Percentiles rank a stretch among this genome's conserved stretches.
These are phyloP conservation scores for Propithecus coquereli DNA, from an alignment of 2,113 vertebrate genomes.

Conservation along the genomic window DNA sequence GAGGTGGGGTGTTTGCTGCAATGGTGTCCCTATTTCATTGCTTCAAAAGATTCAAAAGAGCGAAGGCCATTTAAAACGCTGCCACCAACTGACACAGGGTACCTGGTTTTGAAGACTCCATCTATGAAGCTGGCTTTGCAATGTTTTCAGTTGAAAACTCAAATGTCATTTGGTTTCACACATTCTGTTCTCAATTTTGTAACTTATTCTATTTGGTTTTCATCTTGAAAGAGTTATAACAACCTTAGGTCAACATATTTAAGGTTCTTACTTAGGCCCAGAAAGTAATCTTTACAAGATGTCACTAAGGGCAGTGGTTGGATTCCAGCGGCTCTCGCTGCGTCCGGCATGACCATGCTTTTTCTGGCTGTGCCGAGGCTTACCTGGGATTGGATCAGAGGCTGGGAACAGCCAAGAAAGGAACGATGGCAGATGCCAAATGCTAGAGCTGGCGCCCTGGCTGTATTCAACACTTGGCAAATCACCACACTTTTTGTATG, in stretches of 20 bases:
- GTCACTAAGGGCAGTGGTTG: background rate
- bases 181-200: background rate
- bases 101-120: background rate
- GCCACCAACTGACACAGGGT: background rate
- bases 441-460: fast-evolving
- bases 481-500: background rate
- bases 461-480: background rate
- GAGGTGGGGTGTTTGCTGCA: fast-evolving
- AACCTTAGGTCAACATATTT: conserved; percentile 23
- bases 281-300: background rate
- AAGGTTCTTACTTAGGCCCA: background rate
- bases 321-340: background rate
- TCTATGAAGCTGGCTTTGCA: background rate
- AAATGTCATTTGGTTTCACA: background rate
- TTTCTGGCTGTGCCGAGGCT: background rate
- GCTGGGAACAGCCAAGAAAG: background rate
- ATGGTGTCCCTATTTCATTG: fast-evolving
- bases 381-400: background rate
- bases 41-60: background rate
- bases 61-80: background rate
- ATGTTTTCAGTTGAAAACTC: background rate
- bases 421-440: background rate
- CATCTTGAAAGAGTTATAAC: background rate
- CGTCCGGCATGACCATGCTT: fast-evolving
- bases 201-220: background rate